These are phyloP conservation scores for Epinephelus fuscoguttatus DNA, from an alignment of 2,113 vertebrate genomes.

Conservation along the genomic window DNA sequence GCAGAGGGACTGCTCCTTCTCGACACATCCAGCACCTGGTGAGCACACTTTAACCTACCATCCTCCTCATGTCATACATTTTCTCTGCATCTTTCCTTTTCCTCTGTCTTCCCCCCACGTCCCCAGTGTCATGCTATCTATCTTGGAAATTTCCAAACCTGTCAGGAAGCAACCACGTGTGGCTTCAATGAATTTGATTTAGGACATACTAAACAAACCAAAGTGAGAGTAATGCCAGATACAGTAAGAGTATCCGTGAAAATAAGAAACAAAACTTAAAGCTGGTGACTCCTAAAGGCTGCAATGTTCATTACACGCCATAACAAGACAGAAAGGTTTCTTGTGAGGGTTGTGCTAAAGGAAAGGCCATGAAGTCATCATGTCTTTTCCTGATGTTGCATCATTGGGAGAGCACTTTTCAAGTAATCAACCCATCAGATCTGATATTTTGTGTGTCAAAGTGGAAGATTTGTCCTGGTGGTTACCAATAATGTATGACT, in stretches of 20 bases:
- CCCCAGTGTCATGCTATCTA: neutral
- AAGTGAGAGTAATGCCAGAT: constrained; percentile 10
- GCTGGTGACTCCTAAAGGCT: neutral
- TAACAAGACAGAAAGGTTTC: neutral
- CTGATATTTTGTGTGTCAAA: neutral
- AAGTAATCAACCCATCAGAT: neutral
- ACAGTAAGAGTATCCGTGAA: neutral
- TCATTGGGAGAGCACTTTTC: neutral
- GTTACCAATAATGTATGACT: too few relatives aligned
- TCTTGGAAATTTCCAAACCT: constrained; percentile 18
- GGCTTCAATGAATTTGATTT: constrained; percentile 28
- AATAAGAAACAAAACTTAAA: neutral
- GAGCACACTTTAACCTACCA: constrained; percentile 54
- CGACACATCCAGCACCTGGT: constrained; percentile 79
- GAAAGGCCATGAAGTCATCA: neutral
- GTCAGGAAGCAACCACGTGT: neutral
- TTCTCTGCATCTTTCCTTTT: neutral
- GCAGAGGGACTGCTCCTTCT: constrained; percentile 74
- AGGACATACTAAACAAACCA: constrained; percentile 21
- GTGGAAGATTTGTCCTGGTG: neutral
- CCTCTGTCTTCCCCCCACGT: neutral
- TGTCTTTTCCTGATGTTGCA: neutral
- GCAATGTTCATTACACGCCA: neutral
- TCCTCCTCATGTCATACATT: neutral
- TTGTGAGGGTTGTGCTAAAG: neutral